These are phyloP conservation scores for Leptinotarsa rubiginosa DNA, from an alignment of 2,888 invertebrate species.

Conservation along the genomic window DNA sequence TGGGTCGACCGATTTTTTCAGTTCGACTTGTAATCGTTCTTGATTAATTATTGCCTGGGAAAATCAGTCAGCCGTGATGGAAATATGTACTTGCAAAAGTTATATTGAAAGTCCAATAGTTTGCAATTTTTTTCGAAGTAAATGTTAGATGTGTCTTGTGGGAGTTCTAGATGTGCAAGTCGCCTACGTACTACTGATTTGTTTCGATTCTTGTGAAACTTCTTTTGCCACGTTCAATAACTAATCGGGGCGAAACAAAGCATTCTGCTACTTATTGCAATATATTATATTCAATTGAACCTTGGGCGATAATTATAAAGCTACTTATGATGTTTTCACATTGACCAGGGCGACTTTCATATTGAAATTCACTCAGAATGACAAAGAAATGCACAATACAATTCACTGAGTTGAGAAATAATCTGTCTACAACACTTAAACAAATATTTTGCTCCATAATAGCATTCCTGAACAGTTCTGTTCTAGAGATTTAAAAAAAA, in stretches of 20 bases:
- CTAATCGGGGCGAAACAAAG: not conserved
- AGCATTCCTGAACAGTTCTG: no score
- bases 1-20: slow-evolving; percentile 49
- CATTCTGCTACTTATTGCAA: not conserved
- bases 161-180: slow-evolving; percentile 27
- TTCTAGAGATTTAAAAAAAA: no score
- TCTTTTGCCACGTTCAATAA: not conserved
- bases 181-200: slow-evolving; percentile 22
- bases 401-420: no score
- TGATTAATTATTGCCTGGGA: slow-evolving; percentile 55
- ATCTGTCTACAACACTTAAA: no score
- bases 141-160: slow-evolving; percentile 29
- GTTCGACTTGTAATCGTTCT: slow-evolving; percentile 46
- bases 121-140: slow-evolving; percentile 1
- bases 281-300: no score
- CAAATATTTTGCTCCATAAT: no score
- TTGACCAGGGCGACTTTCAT: no score
- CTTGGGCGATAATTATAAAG: no score
- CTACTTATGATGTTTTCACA: no score
- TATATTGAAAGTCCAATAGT: slow-evolving; percentile 15
- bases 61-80: slow-evolving; percentile 50
- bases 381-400: no score
- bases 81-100: slow-evolving; percentile 34
- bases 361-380: no score
- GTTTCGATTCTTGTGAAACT: slow-evolving; percentile 25